Base-by-base conservation (phyloP, 2,888 invertebrate species). In the Trachelus stipa region DNA sequence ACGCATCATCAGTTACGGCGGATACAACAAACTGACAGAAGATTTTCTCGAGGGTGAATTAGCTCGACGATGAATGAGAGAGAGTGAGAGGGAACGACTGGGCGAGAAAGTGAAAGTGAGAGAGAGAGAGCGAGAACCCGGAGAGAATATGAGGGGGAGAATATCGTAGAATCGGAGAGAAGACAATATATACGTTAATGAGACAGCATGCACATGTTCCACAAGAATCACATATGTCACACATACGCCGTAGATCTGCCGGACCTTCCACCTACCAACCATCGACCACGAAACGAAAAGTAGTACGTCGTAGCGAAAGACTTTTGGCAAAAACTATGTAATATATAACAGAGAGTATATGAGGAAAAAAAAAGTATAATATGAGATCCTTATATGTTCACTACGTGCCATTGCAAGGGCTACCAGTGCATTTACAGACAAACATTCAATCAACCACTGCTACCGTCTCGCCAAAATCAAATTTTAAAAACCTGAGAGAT, bases 351-450 rank as follows among this genome's bases (percentile, higher is more conserved):
- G 79, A 80, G 76, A 78, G 56, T 56, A 56, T 56, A 56, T 56
- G 56, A 56, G 56, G 23, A 68, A n/a, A 75, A 73, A 73, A 77
- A 69, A 73, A 76, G 68, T 69, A 73, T 71, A 76, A 69, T 68
- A 12, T 76, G 56, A 78, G 31, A 71, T 82, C 82, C 80, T 83
- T 83, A 83, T 84, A 82, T 85, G 85, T 84, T 87, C 87, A 87
- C 86, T 87, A 88, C 86, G 88, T 87, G 83, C 82, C 84, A 83
- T 84, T 84, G 83, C 86, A 87, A 89, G 84, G 89, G 88, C 89
- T 89, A 90, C 88, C 87, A 89, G 87, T 87, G 91, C 91, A 91
- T 90, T 91, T 90, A 91, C 91, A 91, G 91, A 91, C 91, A 91
- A 91, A 91, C 90, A 91, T 91, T 90, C 90, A 88, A 88, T 90